phyloP scores from a whole-genome alignment of 2,113 vertebrate species.

The Myiopsitta monachus region DNA sequence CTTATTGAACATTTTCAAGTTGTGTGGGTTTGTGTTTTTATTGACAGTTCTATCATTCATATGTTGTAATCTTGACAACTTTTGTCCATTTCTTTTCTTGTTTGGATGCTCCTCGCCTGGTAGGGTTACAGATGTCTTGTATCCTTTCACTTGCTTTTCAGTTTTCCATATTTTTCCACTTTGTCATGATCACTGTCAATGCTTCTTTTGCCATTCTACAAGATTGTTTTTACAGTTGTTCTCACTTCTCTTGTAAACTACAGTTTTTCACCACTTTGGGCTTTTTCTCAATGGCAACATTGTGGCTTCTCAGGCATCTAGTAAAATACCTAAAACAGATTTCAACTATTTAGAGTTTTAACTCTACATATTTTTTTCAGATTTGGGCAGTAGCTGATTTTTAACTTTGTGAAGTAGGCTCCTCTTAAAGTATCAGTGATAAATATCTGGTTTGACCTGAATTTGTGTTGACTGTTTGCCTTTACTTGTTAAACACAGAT shows the following conservation, averaged over 20 bases:
- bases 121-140: neutral
- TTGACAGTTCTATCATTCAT: neutral
- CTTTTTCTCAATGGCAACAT: neutral
- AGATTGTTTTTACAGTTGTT: neutral
- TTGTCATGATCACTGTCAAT: fast-evolving
- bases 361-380: neutral
- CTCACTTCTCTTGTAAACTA: neutral
- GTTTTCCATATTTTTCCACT: neutral
- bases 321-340: neutral
- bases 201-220: neutral
- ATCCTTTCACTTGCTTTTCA: neutral
- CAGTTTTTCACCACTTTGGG: neutral
- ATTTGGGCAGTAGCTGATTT: neutral
- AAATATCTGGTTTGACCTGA: neutral
- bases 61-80: neutral
- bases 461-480: neutral
- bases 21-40: neutral
- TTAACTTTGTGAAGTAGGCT: neutral
- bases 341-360: neutral
- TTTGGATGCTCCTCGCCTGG: neutral
- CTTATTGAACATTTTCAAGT: neutral
- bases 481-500: neutral
- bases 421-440: neutral
- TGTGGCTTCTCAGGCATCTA: neutral
- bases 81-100: neutral